Conservation (phyloP, 1,140 invertebrate species). For the Solen grandis region DNA sequence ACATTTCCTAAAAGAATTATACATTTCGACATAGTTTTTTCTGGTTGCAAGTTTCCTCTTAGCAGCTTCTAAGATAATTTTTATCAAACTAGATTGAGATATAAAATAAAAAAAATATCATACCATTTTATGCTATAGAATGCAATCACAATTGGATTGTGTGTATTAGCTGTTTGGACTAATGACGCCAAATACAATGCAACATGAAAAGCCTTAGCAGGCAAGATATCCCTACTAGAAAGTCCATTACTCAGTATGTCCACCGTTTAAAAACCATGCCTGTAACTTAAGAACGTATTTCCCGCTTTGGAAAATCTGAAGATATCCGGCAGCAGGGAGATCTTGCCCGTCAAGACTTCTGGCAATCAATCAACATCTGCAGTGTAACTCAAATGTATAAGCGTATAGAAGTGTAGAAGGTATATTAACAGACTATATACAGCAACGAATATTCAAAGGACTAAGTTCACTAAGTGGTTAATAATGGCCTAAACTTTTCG, state of each 20-base stretch:
- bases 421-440: not conserved
- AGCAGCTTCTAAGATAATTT: constrained; percentile 14
- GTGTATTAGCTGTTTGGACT: not conserved
- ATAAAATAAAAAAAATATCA: not conserved
- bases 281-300: constrained; percentile 32
- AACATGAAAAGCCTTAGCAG: constrained; percentile 10
- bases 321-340: constrained; percentile 30
- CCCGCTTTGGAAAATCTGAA: constrained; percentile 12
- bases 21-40: too few relatives aligned
- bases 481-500: too few relatives aligned
- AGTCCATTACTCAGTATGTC: not conserved
- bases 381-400: constrained; percentile 32
- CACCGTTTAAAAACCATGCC: not conserved
- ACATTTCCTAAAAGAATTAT: too few relatives aligned
- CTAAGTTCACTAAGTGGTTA: too few relatives aligned
- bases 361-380: constrained; percentile 11
- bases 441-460: constrained; percentile 21
- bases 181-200: constrained; percentile 19
- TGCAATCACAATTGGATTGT: constrained; percentile 13
- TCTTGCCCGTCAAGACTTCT: constrained; percentile 26
- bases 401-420: not conserved
- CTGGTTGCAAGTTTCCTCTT: not conserved
- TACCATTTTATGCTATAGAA: constrained; percentile 41
- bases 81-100: not conserved
- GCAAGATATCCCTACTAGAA: constrained; percentile 26